Base-by-base conservation (phyloP, 2,888 invertebrate genomes). In the Abrostola triplasia region DNA sequence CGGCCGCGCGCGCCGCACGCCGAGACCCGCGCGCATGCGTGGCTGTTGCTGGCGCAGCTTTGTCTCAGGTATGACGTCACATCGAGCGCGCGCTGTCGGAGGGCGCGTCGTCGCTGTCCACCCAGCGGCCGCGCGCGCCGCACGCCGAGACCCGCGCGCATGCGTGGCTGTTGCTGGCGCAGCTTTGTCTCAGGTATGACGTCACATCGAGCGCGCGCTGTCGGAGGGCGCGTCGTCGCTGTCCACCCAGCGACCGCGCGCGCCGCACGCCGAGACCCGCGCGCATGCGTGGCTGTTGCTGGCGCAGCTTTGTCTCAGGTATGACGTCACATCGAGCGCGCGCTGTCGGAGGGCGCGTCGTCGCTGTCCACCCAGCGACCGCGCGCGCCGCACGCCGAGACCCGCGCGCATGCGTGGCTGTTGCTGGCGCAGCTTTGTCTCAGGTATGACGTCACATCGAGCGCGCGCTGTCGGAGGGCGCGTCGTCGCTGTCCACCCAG, bases 401-500 rank as follows among this genome's bases (percentile, higher is more conserved):
- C 7, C 5, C 42, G 42, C 86, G 96, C 98, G 36, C 97, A 97
- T 89, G 98, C 80, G 96, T 91, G 97, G 87, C 93, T 98, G 77
- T 98, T 98, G 91, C 95, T 98, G 78, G 88, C 97, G 98, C 84
- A 42, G 98, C 98, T 10, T 92, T 99, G 64, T 98, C 98, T 51
- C 98, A 98, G 98, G 97, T 12, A 98, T 96, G n/a, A 51, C 96
- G 96, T 42, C 90, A 95, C 97, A 78, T 97, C 97, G 88, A 95
- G 97, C 83, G 96, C 58, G 87, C 96, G 96, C 87, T 95, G 95
- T 79, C 97, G 65, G 97, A 97, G 70, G 24, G 97, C 98, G 0
- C 93, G 98, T 35, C 96, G 96, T 72, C 99, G 99, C 90, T 98
- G 98, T 93, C 99, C 99, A 12, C 1, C 97, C 97, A 85, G 98